phyloP scores from a whole-genome alignment of 2,888 invertebrate species.

The Ormyrus nitidulus region DNA sequence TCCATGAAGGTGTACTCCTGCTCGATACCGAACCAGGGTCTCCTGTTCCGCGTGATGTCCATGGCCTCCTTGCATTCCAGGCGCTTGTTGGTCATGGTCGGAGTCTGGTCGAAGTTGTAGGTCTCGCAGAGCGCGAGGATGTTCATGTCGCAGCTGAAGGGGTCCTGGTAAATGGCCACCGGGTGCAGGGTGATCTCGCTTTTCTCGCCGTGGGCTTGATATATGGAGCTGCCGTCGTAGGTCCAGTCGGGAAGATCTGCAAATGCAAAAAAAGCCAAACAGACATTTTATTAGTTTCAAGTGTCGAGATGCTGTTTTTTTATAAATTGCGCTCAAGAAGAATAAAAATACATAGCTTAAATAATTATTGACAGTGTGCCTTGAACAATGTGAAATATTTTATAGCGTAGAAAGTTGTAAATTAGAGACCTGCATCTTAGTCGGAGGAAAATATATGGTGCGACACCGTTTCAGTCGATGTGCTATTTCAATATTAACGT shows the following conservation, averaged over 20 bases:
- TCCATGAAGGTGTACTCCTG: slow-evolving; percentile 94
- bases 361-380: no score
- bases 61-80: slow-evolving; percentile 84
- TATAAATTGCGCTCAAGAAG: no score
- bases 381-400: no score
- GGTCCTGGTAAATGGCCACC: slow-evolving; percentile 95
- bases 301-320: no score
- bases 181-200: slow-evolving; percentile 94
- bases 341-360: no score
- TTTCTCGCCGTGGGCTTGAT: slow-evolving; percentile 91
- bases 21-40: slow-evolving; percentile 96
- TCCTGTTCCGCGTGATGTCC: slow-evolving; percentile 82
- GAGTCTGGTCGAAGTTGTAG: slow-evolving; percentile 89
- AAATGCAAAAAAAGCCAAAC: not conserved
- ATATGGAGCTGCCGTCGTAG: slow-evolving; percentile 95
- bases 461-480: no score
- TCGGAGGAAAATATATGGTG: no score
- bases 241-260: slow-evolving; percentile 94
- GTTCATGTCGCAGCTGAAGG: slow-evolving; percentile 93
- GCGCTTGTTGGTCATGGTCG: slow-evolving; percentile 88
- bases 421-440: no score
- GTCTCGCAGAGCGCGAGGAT: slow-evolving; percentile 94
- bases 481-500: no score
- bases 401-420: no score
- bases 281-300: no score